phyloP scores from a whole-genome alignment of 1,140 invertebrate species.

The Pantala flavescens region DNA sequence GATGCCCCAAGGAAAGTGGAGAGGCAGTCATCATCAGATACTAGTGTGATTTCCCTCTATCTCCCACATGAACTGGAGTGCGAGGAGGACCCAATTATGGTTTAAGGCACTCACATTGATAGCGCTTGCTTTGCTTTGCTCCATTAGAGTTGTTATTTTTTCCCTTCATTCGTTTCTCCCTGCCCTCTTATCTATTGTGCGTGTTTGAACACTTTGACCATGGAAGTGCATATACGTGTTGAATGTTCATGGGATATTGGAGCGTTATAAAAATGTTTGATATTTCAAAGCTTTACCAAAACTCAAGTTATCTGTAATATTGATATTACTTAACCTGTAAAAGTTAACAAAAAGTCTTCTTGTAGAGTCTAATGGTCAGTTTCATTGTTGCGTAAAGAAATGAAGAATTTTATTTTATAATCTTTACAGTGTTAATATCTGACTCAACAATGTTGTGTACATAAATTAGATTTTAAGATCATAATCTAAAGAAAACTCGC shows the following conservation, averaged over 20 bases:
- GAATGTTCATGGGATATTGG: neutral
- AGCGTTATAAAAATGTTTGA: neutral
- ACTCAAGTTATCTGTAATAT: slow-evolving; percentile 4
- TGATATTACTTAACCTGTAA: neutral
- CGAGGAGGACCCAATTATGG: slow-evolving; percentile 33
- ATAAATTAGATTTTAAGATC: neutral
- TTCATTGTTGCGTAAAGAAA: slow-evolving; percentile 7
- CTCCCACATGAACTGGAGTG: slow-evolving; percentile 24
- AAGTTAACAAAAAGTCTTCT: neutral
- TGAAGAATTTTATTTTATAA: slow-evolving; percentile 6
- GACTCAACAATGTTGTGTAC: neutral
- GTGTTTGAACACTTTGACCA: slow-evolving; percentile 1
- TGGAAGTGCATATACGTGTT: neutral
- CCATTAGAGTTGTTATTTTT: too few relatives aligned
- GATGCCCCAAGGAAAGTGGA: slow-evolving; percentile 21
- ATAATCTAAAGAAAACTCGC: neutral
- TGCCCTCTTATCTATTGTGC: neutral
- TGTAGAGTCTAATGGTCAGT: slow-evolving; percentile 1
- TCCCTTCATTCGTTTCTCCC: too few relatives aligned
- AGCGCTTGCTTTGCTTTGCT: too few relatives aligned
- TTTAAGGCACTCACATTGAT: slow-evolving; percentile 21
- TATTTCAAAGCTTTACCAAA: slow-evolving; percentile 10
- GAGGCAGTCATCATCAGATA: slow-evolving; percentile 22
- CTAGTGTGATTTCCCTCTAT: slow-evolving; percentile 17
- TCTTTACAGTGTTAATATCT: slow-evolving; percentile 3